Conservation (phyloP, 2,113 vertebrate species). For the Bothrops jararaca region DNA sequence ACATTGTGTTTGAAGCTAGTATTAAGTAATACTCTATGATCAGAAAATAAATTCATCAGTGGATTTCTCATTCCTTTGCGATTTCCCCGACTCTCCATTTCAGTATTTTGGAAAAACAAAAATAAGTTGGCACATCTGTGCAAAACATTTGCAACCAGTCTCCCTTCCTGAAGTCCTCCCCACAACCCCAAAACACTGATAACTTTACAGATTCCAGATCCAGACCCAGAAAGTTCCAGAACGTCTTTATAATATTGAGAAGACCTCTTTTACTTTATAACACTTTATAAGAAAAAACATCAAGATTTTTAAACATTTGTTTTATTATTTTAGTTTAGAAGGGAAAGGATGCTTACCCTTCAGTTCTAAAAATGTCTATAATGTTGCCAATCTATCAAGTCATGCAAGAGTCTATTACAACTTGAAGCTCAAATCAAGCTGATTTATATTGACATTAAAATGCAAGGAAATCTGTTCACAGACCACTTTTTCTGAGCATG, state of each 20-base stretch:
- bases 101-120: background rate
- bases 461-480: background rate
- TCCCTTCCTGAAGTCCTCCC: background rate
- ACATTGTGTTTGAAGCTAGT: background rate
- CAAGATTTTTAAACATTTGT: background rate
- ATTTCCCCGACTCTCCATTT: background rate
- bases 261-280: background rate
- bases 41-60: background rate
- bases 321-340: background rate
- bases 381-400: background rate
- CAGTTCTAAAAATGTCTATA: background rate
- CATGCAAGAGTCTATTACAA: background rate
- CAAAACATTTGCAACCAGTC: background rate
- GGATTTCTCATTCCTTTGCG: background rate
- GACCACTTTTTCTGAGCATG: background rate
- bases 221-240: background rate
- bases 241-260: background rate
- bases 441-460: background rate
- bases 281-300: background rate
- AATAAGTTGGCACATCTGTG: background rate
- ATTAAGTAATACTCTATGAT: background rate
- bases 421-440: background rate
- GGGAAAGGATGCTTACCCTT: background rate
- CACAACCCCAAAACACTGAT: background rate
- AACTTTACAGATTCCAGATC: background rate